These are phyloP conservation scores for Cremastobaeus sp. DNA, from an alignment of 2,888 invertebrate species.

Conservation along the genomic window DNA sequence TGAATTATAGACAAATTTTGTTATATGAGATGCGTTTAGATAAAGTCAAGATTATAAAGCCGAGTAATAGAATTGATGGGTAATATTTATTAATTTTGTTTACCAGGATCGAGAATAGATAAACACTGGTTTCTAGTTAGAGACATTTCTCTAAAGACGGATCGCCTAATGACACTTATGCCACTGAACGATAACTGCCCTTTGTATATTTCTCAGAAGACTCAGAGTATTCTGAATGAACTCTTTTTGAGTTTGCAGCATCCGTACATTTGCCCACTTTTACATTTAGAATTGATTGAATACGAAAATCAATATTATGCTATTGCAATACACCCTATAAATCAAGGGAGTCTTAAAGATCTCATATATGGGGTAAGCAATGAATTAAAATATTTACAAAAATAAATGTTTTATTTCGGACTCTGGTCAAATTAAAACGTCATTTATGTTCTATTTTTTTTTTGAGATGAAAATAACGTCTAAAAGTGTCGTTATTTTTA, in stretches of 20 bases:
- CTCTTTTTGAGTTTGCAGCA: conserved; percentile 92
- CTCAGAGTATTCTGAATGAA: conserved; percentile 86
- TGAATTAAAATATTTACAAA: too few relatives aligned
- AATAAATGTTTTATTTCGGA: too few relatives aligned
- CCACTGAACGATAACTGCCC: conserved; percentile 83
- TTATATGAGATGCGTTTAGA: too few relatives aligned
- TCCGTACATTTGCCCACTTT: conserved; percentile 93
- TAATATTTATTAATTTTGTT: too few relatives aligned
- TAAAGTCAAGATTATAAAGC: too few relatives aligned
- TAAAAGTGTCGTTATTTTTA: too few relatives aligned
- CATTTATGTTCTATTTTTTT: too few relatives aligned
- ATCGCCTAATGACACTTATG: conserved; percentile 86
- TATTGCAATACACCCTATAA: conserved; percentile 89
- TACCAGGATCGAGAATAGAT: conserved; percentile 85
- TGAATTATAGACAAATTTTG: too few relatives aligned
- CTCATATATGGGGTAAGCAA: conserved; percentile 93
- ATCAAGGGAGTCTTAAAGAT: conserved; percentile 93
- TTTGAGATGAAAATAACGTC: too few relatives aligned
- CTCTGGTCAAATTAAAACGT: too few relatives aligned
- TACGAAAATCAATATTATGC: conserved; percentile 80
- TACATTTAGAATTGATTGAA: conserved; percentile 87
- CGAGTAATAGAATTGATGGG: too few relatives aligned
- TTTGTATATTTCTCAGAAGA: too few relatives aligned
- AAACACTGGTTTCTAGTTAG: conserved; percentile 95
- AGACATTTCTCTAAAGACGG: conserved; percentile 88